Evolutionary conservation across 2,113 vertebrate species (phyloP), one percentile per base, ranked within the genome.

Genomic region (Nannobrachium achirus): DNA sequence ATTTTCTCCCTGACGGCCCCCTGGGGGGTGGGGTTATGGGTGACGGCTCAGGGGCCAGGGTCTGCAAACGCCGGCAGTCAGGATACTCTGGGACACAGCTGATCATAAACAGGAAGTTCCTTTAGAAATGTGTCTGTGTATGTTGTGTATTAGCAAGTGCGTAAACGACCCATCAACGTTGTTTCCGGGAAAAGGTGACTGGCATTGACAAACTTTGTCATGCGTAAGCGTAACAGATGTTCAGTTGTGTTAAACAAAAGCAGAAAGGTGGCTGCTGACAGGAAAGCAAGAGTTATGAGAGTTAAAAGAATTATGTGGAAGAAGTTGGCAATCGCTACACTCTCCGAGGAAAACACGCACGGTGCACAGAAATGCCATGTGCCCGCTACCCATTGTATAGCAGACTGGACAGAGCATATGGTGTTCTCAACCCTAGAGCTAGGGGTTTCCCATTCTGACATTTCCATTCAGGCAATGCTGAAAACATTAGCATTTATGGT

Each of bases 1-100:
- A 97, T 97, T 74, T 89, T 90, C 80, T 65, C 71, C 65, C 76
- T 18, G 56, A 67, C 63, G 16, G 18, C 77, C 49, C 70, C 71
- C 15, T 50, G 56, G n/a, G 15, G 18, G 10, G 15, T 75, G 71
- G 76, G 79, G 75, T 84, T 16, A 65, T 68, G 66, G 74, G 68
- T 79, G 64, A 63, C 45, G 57, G 67, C 50, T 76, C 40, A 55
- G 52, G 69, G 63, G 74, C 77, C 75, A 75, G 73, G 76, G 16
- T 83, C 45, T 69, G 57, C 38, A 70, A 16, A 1, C 48, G 63
- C 20, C 55, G 1, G 68, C 58, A 68, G 70, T 79, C 83, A 84
- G 84, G 84, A 89, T 80, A 62, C 78, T 66, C 68, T 7, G 40
- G 64, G 50, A 48, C 69, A 71, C 81, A 77, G 76, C 87, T 83